Base-by-base conservation (phyloP, 2,113 vertebrate genomes). In the Xenopus borealis region DNA sequence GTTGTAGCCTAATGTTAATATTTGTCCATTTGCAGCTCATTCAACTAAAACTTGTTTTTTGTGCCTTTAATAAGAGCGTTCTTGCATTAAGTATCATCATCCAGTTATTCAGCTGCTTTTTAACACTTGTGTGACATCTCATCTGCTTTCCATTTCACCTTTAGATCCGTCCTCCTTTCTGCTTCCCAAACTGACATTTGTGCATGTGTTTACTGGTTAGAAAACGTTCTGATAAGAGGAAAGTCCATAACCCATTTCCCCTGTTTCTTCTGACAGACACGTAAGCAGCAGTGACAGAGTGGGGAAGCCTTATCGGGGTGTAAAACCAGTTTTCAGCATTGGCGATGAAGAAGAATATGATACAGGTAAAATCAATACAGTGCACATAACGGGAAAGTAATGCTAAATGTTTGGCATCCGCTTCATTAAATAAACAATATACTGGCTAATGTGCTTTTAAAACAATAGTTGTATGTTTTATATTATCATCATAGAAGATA, bases 291-390 rank as follows among this genome's bases (percentile, higher is more conserved):
- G 95, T 77, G 96, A 98, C 88, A 87, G 95, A 57, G 89, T 99
- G 5, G 97, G 97, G 70, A 99, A 97, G 81, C 95, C 96, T 2
- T 99, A 99, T 87, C 91, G 96, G 10, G 97, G 97, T 0, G 97
- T 99, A 16, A 99, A 99, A 78, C 97, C 96, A 0, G 96, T 99
- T 20, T 99, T 99, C 89, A 99, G 97, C 85, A 99, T 99, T 0
- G 97, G 91, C 7, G 97, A 99, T 78, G 97, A 99, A 87, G 97
- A 99, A 66, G 96, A 99, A 67, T 98, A 96, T 0, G 97, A 99
- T 79, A 99, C 96, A 82, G 97, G 97, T 98, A 80, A 59, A 61
- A 85, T 9, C 47, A 50, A 50, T 40, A 6, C 33, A 40, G 33
- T 40, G 33, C 81, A 78, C 33, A 53, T 13, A 40, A 40, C 33